These are phyloP conservation scores for Rhodeus uyekii DNA, from an alignment of 2,797 vertebrate species.

Conservation along the genomic window DNA sequence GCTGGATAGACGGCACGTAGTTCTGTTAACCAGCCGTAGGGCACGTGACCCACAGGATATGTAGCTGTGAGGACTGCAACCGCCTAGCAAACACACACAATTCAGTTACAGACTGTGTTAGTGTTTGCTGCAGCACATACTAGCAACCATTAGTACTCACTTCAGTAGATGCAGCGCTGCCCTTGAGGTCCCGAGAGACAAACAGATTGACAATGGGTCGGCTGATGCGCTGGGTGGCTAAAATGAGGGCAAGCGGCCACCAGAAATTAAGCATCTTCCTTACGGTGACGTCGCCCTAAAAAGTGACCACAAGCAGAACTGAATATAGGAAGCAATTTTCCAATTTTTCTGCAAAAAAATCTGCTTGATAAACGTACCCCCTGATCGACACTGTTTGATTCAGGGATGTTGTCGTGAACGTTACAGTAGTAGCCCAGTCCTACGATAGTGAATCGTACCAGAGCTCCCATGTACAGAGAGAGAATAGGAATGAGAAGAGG, in stretches of 20 bases:
- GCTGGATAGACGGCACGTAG: conserved; percentile 96
- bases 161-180: conserved; percentile 87
- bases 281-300: conserved; percentile 94
- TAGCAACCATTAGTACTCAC: conserved; percentile 68
- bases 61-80: conserved; percentile 97
- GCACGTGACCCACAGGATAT: conserved; percentile 98
- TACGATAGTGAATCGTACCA: conserved; percentile 92
- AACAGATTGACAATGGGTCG: conserved; percentile 98
- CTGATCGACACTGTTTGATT: conserved; percentile 89
- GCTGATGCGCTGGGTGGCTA: conserved; percentile 96
- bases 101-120: conserved; percentile 23
- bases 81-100: conserved; percentile 75
- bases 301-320: conserved; percentile 16
- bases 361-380: conserved; percentile 75
- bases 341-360: not conserved
- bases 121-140: not conserved
- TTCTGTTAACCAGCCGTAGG: conserved; percentile 97
- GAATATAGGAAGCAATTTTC: not conserved
- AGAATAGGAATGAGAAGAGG: conserved; percentile 96
- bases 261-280: conserved; percentile 97
- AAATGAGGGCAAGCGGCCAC: conserved; percentile 97
- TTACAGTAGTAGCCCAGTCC: conserved; percentile 95
- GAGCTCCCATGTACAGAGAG: conserved; percentile 95
- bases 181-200: conserved; percentile 95
- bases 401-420: conserved; percentile 91